These are phyloP conservation scores for Platorchestia sp. DNA, from an alignment of 1,140 invertebrate species.

Conservation along the genomic window DNA sequence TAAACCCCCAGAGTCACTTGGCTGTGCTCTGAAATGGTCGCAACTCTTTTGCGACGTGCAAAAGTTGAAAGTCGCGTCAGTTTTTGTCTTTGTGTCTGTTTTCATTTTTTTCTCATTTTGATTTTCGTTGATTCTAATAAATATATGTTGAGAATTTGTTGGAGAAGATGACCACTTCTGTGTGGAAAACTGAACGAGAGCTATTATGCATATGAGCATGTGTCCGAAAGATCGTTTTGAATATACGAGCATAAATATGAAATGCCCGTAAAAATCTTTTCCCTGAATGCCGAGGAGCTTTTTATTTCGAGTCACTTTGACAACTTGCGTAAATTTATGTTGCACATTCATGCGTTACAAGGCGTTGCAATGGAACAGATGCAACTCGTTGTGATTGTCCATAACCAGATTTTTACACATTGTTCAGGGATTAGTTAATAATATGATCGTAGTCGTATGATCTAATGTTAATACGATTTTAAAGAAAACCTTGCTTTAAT, in stretches of 20 bases:
- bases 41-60: background rate
- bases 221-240: background rate
- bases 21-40: background rate
- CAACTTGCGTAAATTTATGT: background rate
- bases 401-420: no score
- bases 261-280: background rate
- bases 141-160: background rate
- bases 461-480: no score
- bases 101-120: background rate
- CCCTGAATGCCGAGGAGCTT: background rate
- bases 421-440: no score
- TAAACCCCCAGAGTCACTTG: background rate
- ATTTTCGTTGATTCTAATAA: background rate
- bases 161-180: background rate
- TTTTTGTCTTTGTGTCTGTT: background rate
- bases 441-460: no score
- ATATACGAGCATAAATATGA: background rate
- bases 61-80: background rate
- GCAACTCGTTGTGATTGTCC: no score
- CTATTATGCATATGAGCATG: background rate
- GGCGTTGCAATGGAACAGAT: background rate
- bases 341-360: background rate
- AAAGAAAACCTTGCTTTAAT: no score
- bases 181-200: background rate
- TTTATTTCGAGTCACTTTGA: background rate